A percentile compares a stretch with the other conserved stretches of the same genome.
These are phyloP conservation scores for Euplagia quadripunctaria DNA, from an alignment of 2,888 invertebrate genomes.

Conservation along the genomic window DNA sequence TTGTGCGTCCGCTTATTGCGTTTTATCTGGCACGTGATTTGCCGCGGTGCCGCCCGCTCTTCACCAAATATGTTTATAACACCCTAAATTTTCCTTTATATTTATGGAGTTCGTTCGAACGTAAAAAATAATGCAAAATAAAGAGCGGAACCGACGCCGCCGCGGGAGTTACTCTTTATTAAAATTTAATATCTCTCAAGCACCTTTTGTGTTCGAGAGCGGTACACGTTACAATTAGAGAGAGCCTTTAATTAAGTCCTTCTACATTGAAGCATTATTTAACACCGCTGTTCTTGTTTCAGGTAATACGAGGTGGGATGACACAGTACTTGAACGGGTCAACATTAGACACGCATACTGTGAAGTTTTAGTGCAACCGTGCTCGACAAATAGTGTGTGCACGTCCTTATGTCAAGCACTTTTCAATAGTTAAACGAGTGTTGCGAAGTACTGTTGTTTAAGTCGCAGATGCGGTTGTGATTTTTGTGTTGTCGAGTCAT, in stretches of 20 bases:
- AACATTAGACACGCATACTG: constrained; percentile 35
- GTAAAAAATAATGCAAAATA: constrained; percentile 68
- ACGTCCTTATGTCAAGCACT: constrained; percentile 49
- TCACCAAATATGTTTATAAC: constrained; percentile 76
- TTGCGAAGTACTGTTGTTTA: constrained; percentile 48
- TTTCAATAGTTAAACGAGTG: constrained; percentile 39
- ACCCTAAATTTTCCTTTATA: constrained; percentile 69
- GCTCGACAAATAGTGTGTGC: constrained; percentile 47
- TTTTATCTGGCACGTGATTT: constrained; percentile 74
- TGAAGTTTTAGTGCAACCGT: constrained; percentile 46
- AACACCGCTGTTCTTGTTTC: constrained; percentile 50
- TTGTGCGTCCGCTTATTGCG: constrained; percentile 80
- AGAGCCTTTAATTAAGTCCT: constrained; percentile 67
- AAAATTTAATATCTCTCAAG: constrained; percentile 74
- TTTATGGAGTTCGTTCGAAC: constrained; percentile 66
- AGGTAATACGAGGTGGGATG: constrained; percentile 69
- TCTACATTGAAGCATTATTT: constrained; percentile 50
- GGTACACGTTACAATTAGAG: constrained; percentile 65
- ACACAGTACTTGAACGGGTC: constrained; percentile 52
- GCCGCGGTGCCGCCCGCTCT: constrained; percentile 60
- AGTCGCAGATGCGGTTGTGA: constrained; percentile 71
- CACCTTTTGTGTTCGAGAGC: constrained; percentile 65
- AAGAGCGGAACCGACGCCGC: constrained; percentile 56
- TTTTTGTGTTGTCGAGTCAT: constrained; percentile 49
- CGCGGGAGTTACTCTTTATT: constrained; percentile 70